These are phyloP conservation scores for Bothrops jararaca DNA, from an alignment of 2,113 vertebrate genomes.

Conservation along the genomic window DNA sequence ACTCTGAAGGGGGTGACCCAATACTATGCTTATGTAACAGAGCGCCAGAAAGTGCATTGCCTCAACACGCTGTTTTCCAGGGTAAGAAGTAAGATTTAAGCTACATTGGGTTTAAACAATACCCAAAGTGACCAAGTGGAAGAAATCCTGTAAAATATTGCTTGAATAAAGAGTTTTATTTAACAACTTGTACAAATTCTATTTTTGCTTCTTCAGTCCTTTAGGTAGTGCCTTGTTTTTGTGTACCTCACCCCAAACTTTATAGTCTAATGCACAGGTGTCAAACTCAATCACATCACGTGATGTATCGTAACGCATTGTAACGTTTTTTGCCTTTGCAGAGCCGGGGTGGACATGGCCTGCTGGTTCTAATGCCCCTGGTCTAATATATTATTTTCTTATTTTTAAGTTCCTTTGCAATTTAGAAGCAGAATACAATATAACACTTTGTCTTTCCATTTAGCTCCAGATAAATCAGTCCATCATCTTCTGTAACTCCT, in stretches of 20 bases:
- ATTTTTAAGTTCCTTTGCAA: neutral
- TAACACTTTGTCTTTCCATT: neutral
- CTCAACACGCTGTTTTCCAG: conserved; percentile 98
- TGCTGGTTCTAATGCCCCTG: too few species aligned
- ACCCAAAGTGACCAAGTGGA: neutral
- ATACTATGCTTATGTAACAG: conserved; percentile 98
- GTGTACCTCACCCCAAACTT: neutral
- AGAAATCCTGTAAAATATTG: neutral
- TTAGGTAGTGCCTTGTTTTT: neutral
- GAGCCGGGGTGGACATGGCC: too few species aligned
- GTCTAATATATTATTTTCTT: neutral
- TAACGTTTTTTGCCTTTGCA: too few species aligned
- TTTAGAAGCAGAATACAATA: neutral
- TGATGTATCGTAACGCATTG: too few species aligned
- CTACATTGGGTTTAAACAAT: neutral
- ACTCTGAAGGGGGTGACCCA: conserved; percentile 99
- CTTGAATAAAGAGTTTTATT: neutral
- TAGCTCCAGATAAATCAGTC: conserved; percentile 99
- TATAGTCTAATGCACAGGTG: neutral
- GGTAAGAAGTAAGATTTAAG: conserved; percentile 69
- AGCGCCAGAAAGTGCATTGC: conserved; percentile 99
- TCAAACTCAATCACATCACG: too few species aligned
- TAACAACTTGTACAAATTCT: neutral
- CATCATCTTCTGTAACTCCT: conserved; percentile 99
- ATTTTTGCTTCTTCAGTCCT: neutral